Base-by-base conservation (phyloP, 2,888 invertebrate species). In the Eurytoma adleriae region DNA sequence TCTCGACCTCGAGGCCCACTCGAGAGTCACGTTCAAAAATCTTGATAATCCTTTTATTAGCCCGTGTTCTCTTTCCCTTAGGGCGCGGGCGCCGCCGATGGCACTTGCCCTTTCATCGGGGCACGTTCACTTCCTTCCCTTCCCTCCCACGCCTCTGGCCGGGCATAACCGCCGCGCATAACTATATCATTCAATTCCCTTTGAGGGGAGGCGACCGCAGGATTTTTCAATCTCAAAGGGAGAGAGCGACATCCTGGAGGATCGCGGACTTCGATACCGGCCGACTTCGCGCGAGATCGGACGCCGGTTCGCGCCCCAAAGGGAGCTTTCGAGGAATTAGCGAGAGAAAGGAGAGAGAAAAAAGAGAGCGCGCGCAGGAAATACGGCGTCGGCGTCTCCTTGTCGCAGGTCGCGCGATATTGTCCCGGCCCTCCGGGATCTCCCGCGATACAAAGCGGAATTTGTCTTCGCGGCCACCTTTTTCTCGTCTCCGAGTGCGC, bases 11-110 rank as follows among this genome's bases (percentile, higher is more conserved):
- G 27, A 59, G 7, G 69, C 62, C 54, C n/a, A 24, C 61, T 66
- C 71, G 30, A 78, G 30, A 78, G 78, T 78, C 78, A 78, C 78
- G 78, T 78, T 78, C 57, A 54, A n/a, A 61, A 30, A 78, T 78
- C 78, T 71, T 52, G 78, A 78, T 78, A 78, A 78, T 78, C 67
- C 78, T 64, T 77, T 64, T 50, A 71, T 40, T 69, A 56, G 16
- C 52, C 62, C 40, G 27, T 48, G 27, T 30, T 62, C 59, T 40
- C 14, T 14, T 48, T 27, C n/a, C 56, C 74, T 57, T 48, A 2
- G 3, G 20, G n/a, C 40, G 18, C 18, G 40, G 52, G 16, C 56
- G 40, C 20, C 30, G 4, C 12, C 16, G 16, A 16, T 66, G 20
- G 66, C 76, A 61, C 61, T 76, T 40, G 69, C 30, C 76, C 54